Evolutionary conservation across 2,113 vertebrate species (phyloP).

Genomic region (Eupsittula cactorum): DNA sequence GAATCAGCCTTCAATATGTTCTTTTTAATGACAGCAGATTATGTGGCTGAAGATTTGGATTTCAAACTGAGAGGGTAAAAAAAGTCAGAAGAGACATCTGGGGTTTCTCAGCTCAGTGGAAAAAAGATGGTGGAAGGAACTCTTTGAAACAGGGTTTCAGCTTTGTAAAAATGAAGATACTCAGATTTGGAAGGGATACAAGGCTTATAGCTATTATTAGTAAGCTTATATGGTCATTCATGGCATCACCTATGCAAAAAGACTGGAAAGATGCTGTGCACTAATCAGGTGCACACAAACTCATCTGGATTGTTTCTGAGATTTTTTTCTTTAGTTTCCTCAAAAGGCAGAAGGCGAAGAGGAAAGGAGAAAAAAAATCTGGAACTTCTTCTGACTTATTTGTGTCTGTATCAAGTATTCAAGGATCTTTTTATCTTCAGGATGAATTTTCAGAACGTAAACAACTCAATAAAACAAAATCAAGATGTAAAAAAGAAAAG

Average conservation of each 20-base stretch:
- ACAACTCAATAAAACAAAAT: constrained; percentile 39
- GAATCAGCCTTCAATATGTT: neutral
- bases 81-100: neutral
- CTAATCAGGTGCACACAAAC: neutral
- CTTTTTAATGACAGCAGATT: neutral
- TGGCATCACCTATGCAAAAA: neutral
- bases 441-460: constrained; percentile 22
- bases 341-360: neutral
- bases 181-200: neutral
- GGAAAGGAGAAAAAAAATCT: neutral
- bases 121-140: neutral
- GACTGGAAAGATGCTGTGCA: neutral
- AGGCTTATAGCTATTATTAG: neutral
- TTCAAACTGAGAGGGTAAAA: neutral
- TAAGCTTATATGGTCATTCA: neutral
- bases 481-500: neutral
- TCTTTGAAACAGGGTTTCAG: neutral
- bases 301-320: neutral
- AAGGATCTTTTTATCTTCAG: constrained; percentile 15
- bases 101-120: neutral
- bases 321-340: neutral
- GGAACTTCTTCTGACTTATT: neutral
- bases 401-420: constrained; percentile 3
- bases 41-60: neutral
- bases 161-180: neutral